Conservation (phyloP, 2,888 invertebrate genomes). For the Eupithecia dodoneata region DNA sequence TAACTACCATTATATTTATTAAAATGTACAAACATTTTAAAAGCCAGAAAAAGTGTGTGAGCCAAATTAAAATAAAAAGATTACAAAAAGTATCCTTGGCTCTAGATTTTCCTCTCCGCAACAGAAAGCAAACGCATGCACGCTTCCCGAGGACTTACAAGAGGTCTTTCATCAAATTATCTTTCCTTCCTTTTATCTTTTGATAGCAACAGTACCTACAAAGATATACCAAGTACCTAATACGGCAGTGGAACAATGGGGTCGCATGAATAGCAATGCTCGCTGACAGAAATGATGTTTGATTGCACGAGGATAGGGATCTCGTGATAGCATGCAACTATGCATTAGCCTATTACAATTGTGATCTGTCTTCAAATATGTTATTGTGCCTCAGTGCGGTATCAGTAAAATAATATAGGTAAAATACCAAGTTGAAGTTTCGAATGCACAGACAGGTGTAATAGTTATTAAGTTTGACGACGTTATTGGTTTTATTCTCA, state of each 20-base stretch:
- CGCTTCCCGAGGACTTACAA: conserved; percentile 1
- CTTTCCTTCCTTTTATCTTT: conserved; percentile 3
- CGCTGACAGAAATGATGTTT: conserved; percentile 41
- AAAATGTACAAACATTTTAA: background rate
- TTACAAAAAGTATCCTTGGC: conserved; percentile 1
- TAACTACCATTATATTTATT: background rate
- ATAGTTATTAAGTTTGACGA: background rate
- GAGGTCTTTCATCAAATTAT: conserved; percentile 14
- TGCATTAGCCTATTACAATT: conserved; percentile 36
- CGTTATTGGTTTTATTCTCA: background rate
- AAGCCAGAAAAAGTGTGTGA: background rate
- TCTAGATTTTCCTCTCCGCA: background rate
- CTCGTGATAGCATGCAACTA: conserved; percentile 34
- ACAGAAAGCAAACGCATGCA: conserved; percentile 10
- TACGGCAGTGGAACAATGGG: conserved; percentile 32
- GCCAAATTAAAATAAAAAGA: background rate
- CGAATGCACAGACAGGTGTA: background rate
- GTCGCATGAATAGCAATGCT: conserved; percentile 38
- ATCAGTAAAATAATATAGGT: background rate
- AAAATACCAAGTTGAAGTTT: background rate
- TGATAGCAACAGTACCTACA: conserved; percentile 11
- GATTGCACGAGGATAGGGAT: conserved; percentile 30
- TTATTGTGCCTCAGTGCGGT: background rate
- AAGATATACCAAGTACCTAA: conserved; percentile 22
- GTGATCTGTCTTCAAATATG: conserved; percentile 19